These are phyloP conservation scores for Diplazon laetatorius DNA, from an alignment of 2,888 invertebrate genomes.

Conservation along the genomic window DNA sequence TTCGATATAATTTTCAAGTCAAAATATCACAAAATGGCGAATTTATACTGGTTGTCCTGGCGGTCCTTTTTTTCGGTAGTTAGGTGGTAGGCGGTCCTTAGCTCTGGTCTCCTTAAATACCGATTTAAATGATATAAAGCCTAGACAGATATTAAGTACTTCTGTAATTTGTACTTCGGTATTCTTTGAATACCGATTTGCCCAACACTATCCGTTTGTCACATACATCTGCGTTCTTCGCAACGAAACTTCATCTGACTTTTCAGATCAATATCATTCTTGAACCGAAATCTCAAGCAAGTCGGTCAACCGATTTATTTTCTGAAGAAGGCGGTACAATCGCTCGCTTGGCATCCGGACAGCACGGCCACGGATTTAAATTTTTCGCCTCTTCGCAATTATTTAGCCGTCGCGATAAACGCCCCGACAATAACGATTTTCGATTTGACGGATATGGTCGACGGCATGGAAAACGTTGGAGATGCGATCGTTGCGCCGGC, in stretches of 20 bases:
- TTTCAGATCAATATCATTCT: slow-evolving; percentile 73
- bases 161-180: too few relatives aligned
- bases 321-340: slow-evolving; percentile 86
- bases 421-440: slow-evolving; percentile 84
- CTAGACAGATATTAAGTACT: too few relatives aligned
- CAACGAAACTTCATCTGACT: background rate
- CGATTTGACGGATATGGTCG: slow-evolving; percentile 76
- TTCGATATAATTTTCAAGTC: too few relatives aligned
- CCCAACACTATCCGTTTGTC: too few relatives aligned
- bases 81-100: too few relatives aligned
- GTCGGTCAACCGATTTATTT: slow-evolving; percentile 81
- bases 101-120: too few relatives aligned
- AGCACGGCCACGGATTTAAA: slow-evolving; percentile 85
- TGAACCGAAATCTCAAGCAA: slow-evolving; percentile 68
- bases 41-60: too few relatives aligned
- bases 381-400: slow-evolving; percentile 85
- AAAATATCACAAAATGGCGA: too few relatives aligned
- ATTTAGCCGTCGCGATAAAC: slow-evolving; percentile 86
- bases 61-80: too few relatives aligned
- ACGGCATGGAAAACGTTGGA: slow-evolving; percentile 23
- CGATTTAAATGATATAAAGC: too few relatives aligned
- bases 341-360: slow-evolving; percentile 89
- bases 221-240: too few relatives aligned
- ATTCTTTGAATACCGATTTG: too few relatives aligned
- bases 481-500: slow-evolving; percentile 66